These are phyloP conservation scores for Empis stercorea DNA, from an alignment of 2,888 invertebrate genomes.

Conservation along the genomic window DNA sequence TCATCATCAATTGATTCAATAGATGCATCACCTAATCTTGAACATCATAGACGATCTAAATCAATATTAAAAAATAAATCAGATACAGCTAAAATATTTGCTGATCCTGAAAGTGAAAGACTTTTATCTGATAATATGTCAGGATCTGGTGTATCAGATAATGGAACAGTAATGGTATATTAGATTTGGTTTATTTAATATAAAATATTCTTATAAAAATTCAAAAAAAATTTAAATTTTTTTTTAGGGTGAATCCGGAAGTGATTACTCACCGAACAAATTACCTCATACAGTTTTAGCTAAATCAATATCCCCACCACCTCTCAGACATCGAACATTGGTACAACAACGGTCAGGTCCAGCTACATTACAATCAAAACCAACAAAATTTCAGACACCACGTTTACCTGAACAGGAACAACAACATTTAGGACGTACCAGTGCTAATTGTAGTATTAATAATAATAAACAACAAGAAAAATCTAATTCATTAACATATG, in stretches of 20 bases:
- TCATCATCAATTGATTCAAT: conserved; percentile 57
- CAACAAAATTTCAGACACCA: conserved; percentile 35
- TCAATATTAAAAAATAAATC: conserved; percentile 64
- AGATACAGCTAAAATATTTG: conserved; percentile 42
- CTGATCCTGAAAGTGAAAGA: conserved; percentile 64
- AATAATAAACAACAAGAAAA: conserved; percentile 20
- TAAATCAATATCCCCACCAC: conserved; percentile 38
- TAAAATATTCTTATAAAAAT: neutral
- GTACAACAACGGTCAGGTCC: conserved; percentile 36
- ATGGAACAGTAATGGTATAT: conserved; percentile 37
- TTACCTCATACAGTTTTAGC: conserved; percentile 37
- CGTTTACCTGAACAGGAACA: conserved; percentile 36
- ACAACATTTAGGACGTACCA: conserved; percentile 9
- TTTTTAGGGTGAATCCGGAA: conserved; percentile 51
- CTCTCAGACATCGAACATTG: conserved; percentile 35
- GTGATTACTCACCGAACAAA: conserved; percentile 50
- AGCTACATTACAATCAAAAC: conserved; percentile 31
- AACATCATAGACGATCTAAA: conserved; percentile 54
- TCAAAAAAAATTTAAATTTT: conserved; percentile 14
- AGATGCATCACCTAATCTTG: conserved; percentile 51
- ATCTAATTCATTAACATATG: conserved; percentile 21
- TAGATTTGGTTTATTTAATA: neutral
- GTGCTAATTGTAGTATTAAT: conserved; percentile 27
- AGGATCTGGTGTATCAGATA: conserved; percentile 43
- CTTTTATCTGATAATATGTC: conserved; percentile 54